Percentiles rank a stretch among this genome's conserved stretches.
phyloP scores from a whole-genome alignment of 1,140 invertebrate genomes.

The Tenebrio molitor region DNA sequence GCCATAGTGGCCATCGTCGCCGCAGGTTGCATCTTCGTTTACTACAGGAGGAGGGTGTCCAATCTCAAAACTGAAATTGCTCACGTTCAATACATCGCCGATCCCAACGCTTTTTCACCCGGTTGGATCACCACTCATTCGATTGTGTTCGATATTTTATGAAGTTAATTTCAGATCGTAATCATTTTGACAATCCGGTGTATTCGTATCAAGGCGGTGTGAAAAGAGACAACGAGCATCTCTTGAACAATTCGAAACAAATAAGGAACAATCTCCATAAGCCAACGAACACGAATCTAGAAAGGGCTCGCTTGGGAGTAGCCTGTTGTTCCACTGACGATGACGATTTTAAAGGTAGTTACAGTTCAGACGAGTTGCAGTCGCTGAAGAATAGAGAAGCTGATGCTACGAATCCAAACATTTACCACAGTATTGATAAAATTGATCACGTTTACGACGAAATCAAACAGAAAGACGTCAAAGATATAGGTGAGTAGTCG shows the following conservation, averaged over 20 bases:
- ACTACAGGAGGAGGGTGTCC: conserved; percentile 82
- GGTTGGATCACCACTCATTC: conserved; percentile 38
- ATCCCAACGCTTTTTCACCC: conserved; percentile 71
- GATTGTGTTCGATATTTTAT: background rate
- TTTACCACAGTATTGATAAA: conserved; percentile 83
- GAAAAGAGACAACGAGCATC: conserved; percentile 65
- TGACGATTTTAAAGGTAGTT: conserved; percentile 62
- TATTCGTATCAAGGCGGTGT: conserved; percentile 81
- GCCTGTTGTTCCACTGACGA: conserved; percentile 67
- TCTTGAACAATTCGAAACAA: conserved; percentile 67
- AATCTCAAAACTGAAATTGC: conserved; percentile 88
- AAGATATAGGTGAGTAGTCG: conserved; percentile 67
- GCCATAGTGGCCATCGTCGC: conserved; percentile 72
- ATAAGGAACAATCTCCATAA: conserved; percentile 80
- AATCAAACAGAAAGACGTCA: conserved; percentile 85
- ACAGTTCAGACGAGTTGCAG: conserved; percentile 61
- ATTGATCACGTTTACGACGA: conserved; percentile 92
- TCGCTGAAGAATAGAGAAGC: conserved; percentile 85
- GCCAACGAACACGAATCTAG: conserved; percentile 72
- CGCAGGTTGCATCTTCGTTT: conserved; percentile 73
- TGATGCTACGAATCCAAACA: conserved; percentile 86
- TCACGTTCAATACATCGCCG: conserved; percentile 91
- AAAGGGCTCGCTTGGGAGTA: conserved; percentile 70
- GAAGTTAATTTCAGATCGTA: conserved; percentile 75
- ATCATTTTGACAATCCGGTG: conserved; percentile 94